A percentile compares a stretch with the other conserved stretches of the same genome.
phyloP scores from a whole-genome alignment of 2,113 vertebrate species.

The Phaethornis superciliosus region DNA sequence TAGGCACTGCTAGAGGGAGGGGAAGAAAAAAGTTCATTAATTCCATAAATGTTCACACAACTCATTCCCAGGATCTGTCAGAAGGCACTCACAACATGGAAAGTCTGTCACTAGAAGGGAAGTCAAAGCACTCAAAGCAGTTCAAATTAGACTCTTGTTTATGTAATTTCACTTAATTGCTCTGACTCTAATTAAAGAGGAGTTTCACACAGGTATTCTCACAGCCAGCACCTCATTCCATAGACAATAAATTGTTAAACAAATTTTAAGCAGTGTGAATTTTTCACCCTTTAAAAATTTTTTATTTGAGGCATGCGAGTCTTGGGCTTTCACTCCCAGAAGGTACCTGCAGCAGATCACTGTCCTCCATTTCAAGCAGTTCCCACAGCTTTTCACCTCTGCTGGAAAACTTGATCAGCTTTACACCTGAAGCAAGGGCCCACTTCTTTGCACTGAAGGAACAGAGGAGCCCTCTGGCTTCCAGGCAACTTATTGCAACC shows the following conservation, averaged over 20 bases:
- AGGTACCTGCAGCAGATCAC: not conserved
- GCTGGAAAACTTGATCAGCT: not conserved
- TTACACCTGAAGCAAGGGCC: not conserved
- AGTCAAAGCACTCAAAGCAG: not conserved
- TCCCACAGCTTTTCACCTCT: not conserved
- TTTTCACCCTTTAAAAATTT: not conserved
- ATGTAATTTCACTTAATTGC: not conserved
- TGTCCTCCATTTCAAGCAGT: not conserved
- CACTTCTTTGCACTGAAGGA: not conserved
- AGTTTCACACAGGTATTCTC: not conserved
- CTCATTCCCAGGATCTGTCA: not conserved
- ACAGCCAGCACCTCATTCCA: not conserved
- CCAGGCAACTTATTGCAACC: accelerated
- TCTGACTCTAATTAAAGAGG: not conserved
- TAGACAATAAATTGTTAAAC: not conserved
- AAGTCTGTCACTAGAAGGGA: not conserved
- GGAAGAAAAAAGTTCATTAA: slow-evolving; percentile 26
- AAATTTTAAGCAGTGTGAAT: not conserved
- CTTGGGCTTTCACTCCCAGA: not conserved
- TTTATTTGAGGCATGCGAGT: not conserved
- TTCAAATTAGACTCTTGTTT: not conserved
- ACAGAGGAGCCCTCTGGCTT: not conserved
- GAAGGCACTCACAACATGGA: not conserved
- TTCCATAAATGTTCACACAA: slow-evolving; percentile 40
- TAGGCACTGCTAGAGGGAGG: not conserved